Conservation (phyloP, 2,797 vertebrate genomes). For the Emydoidea blandingii region DNA sequence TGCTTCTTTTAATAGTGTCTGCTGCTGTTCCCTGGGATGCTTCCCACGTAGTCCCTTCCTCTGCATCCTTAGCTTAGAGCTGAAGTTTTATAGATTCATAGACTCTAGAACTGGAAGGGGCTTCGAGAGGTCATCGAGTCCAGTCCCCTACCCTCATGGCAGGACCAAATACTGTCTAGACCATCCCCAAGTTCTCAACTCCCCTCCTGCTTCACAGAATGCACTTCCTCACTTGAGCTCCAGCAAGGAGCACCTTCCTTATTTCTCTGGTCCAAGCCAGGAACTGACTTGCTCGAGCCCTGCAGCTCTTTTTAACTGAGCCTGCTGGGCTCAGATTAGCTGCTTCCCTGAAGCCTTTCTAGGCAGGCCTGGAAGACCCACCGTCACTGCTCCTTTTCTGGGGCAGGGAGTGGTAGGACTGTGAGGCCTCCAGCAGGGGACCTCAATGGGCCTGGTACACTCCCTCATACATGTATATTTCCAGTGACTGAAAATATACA, state of each 20-base stretch:
- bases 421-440: background rate
- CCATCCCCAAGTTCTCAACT: background rate
- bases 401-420: background rate
- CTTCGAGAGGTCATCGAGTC: too few relatives aligned
- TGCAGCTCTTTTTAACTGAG: too few relatives aligned
- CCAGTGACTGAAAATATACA: background rate
- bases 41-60: background rate
- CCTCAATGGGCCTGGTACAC: background rate
- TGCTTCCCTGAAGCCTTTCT: too few relatives aligned
- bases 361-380: too few relatives aligned
- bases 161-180: too few relatives aligned
- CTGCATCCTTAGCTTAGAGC: background rate
- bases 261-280: background rate
- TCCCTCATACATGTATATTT: background rate
- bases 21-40: background rate
- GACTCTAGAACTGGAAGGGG: too few relatives aligned
- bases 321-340: too few relatives aligned
- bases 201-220: background rate
- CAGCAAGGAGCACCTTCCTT: background rate
- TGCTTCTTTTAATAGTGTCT: background rate
- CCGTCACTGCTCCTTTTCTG: background rate
- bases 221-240: background rate
- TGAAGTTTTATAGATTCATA: background rate
- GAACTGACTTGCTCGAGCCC: background rate
- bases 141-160: too few relatives aligned